phyloP scores from a whole-genome alignment of 64 coral and sea anemone genomes.

The Anthopleura sola region DNA sequence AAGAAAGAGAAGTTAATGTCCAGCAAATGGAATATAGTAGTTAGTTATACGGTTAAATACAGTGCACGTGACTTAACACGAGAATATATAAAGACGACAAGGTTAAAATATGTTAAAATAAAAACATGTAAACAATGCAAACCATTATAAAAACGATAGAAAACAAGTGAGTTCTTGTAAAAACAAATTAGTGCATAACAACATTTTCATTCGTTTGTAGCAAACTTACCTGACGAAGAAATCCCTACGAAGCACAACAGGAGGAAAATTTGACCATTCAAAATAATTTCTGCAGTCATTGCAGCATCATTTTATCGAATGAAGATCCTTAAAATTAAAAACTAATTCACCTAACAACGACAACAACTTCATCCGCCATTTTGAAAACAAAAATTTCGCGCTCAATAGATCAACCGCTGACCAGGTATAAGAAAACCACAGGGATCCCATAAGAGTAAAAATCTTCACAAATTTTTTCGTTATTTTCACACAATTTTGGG shows the following conservation, averaged over 20 bases:
- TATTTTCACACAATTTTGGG: no score
- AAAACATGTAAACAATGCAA: no score
- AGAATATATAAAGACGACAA: no score
- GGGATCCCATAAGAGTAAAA: background rate
- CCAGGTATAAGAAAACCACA: background rate
- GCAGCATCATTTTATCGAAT: background rate
- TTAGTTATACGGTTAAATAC: background rate
- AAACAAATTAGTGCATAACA: no score
- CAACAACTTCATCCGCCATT: conserved; percentile 1
- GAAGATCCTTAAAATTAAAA: background rate
- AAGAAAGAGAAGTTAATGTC: background rate
- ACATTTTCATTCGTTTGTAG: background rate
- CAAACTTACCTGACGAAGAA: background rate
- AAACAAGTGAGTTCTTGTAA: no score
- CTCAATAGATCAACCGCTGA: conserved; percentile 14
- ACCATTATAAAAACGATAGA: no score
- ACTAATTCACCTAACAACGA: background rate
- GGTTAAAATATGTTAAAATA: no score
- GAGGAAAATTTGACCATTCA: background rate
- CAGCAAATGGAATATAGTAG: background rate
- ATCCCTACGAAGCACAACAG: background rate
- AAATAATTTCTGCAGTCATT: conserved; percentile 6
- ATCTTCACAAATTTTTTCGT: no score
- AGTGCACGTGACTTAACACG: no score
- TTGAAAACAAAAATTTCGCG: conserved; percentile 44